Evolutionary conservation across 2,888 invertebrate genomes (phyloP).

Genomic region (Tachina lurida): DNA sequence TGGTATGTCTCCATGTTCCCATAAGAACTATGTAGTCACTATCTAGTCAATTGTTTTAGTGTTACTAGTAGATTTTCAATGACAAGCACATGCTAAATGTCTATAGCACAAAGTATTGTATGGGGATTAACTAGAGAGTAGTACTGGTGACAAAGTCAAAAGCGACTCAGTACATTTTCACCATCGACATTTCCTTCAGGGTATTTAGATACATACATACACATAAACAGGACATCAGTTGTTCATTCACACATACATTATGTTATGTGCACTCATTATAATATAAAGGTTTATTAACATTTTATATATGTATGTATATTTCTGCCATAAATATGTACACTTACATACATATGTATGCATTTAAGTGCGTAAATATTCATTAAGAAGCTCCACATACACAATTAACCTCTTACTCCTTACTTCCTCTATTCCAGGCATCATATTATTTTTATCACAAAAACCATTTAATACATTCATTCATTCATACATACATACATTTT

Average conservation of each 20-base stretch:
- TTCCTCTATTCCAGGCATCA: not conserved
- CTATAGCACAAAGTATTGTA: too few species aligned
- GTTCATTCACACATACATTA: conserved; percentile 55
- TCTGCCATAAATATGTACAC: not conserved
- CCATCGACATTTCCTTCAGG: too few species aligned
- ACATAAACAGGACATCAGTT: conserved; percentile 34
- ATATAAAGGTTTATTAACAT: conserved; percentile 59
- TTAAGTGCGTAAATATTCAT: conserved; percentile 53
- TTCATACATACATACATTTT: conserved; percentile 59
- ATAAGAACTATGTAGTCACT: too few species aligned
- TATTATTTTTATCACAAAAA: conserved; percentile 63
- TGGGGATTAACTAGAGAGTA: too few species aligned
- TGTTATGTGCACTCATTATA: conserved; percentile 30
- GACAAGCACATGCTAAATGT: too few species aligned
- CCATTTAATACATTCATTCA: conserved; percentile 59
- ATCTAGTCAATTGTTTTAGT: too few species aligned
- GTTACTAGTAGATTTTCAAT: too few species aligned
- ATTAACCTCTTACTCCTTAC: conserved; percentile 30
- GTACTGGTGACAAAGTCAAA: too few species aligned
- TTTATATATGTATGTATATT: conserved; percentile 38
- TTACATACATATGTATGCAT: not conserved
- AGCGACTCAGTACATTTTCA: too few species aligned
- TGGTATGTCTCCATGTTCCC: too few species aligned
- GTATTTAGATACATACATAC: not conserved
- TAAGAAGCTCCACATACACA: conserved; percentile 31